Base-by-base conservation (phyloP, 2,113 vertebrate species). In the Turnix velox region DNA sequence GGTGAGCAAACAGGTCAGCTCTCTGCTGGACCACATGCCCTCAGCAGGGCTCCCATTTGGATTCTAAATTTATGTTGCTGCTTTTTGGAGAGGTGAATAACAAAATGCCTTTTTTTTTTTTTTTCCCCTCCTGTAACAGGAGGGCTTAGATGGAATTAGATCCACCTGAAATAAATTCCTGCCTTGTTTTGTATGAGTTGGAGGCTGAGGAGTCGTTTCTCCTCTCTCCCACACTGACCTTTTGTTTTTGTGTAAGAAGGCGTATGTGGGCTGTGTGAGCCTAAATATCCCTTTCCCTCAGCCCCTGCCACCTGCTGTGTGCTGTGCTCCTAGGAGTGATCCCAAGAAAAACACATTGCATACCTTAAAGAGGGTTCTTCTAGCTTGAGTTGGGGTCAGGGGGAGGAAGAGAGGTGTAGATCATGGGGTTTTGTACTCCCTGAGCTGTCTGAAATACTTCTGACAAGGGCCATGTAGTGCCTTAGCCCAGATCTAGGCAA, bases 161-260 rank as follows among this genome's bases (percentile, higher is more conserved):
- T 48, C 37, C 33, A 87, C 9, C 63, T 74, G 65, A 84, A 59
- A 58, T 48, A 87, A 88, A 57, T 63, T 66, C 72, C 73, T 92
- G 45, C 39, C 57, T 77, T 18, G 9, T 63, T 90, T 43, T 77
- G n/a, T 74, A 42, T 0, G 3, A 66, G 40, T 8, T 87, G 89
- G 87, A 94, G 57, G 52, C 93, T 72, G 81, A 91, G 91, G 94
- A 95, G 84, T 62, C 31, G 24, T 79, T 91, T 92, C 95, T 93
- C 81, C 91, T 95, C 95, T 92, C 94, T 65, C 91, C 91, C 91
- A 94, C 94, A 94, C 94, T 91, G 93, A 93, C 84, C 89, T 95
- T 88, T 84, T 90, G 87, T 30, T 84, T 90, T 62, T 88, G 89
- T 94, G 68, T 81, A 74, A 94, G 86, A 92, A 87, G 45, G 66